Percentiles rank a stretch among this genome's conserved stretches.
Evolutionary conservation across 1,140 invertebrate species (phyloP).

Genomic region (Drosophila jambulina): DNA sequence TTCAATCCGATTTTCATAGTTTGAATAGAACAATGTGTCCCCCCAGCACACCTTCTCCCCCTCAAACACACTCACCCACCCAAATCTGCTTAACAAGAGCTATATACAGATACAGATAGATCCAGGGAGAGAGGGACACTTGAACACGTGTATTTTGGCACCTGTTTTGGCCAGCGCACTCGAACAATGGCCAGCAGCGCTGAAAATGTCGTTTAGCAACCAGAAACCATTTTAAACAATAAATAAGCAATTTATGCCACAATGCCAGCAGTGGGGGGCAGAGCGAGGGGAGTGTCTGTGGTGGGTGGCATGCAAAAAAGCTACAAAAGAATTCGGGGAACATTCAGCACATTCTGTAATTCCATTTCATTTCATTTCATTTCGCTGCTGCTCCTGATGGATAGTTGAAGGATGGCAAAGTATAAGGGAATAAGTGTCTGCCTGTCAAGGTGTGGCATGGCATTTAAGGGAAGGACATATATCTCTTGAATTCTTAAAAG

Average conservation of each 20-base stretch:
- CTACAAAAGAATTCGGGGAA: constrained; percentile 46
- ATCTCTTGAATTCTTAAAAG: not conserved
- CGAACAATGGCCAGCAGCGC: constrained; percentile 46
- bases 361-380: constrained; percentile 78
- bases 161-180: constrained; percentile 36
- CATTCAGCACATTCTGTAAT: constrained; percentile 71
- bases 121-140: not conserved
- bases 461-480: not conserved
- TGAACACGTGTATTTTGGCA: constrained; percentile 44
- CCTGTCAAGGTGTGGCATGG: not conserved
- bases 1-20: constrained; percentile 41
- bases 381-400: constrained; percentile 55
- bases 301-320: constrained; percentile 55
- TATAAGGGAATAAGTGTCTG: constrained; percentile 28
- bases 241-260: constrained; percentile 79
- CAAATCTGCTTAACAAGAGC: constrained; percentile 34
- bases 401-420: constrained; percentile 24
- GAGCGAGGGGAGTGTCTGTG: constrained; percentile 2
- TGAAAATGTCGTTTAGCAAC: constrained; percentile 67
- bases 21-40: constrained; percentile 39
- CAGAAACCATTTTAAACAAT: constrained; percentile 79
- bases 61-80: not conserved
- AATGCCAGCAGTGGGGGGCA: constrained; percentile 14
- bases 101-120: constrained; percentile 12
- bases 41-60: not conserved